phyloP scores from a whole-genome alignment of 1,140 invertebrate species.

The Bombus impatiens region DNA sequence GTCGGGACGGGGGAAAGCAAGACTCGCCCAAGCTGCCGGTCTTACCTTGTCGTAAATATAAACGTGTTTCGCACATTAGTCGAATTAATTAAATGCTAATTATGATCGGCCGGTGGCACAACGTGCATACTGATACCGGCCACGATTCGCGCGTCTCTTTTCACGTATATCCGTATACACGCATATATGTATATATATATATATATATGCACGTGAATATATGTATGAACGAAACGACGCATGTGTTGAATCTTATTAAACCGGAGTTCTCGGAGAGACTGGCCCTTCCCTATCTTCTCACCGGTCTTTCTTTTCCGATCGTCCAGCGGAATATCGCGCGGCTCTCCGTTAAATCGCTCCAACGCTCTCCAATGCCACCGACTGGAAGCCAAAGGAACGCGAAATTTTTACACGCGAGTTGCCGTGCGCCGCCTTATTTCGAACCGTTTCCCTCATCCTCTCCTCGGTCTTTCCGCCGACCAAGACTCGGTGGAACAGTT shows the following conservation, averaged over 20 bases:
- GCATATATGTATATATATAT: not conserved
- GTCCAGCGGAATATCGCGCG: conserved; percentile 38
- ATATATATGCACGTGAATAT: not conserved
- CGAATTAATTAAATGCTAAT: conserved; percentile 79
- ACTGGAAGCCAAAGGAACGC: conserved; percentile 23
- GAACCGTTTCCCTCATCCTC: not conserved
- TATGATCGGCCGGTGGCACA: conserved; percentile 66
- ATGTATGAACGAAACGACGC: not conserved
- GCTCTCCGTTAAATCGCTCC: conserved; percentile 30
- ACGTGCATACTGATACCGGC: conserved; percentile 68
- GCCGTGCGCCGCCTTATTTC: conserved; percentile 58
- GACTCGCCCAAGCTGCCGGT: conserved; percentile 38
- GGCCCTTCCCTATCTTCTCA: conserved; percentile 26
- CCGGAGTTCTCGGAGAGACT: not conserved
- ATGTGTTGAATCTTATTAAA: conserved; percentile 69
- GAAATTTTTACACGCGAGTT: conserved; percentile 66
- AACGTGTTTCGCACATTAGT: conserved; percentile 74
- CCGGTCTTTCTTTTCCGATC: conserved; percentile 40
- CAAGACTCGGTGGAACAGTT: too few relatives aligned
- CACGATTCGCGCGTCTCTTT: conserved; percentile 41
- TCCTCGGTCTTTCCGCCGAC: too few relatives aligned
- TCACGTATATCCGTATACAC: conserved; percentile 11
- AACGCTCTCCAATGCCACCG: conserved; percentile 6
- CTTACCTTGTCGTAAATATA: conserved; percentile 67
- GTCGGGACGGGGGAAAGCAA: conserved; percentile 20